Conservation (phyloP, 2,113 vertebrate species). For the Mystacornis crossleyi region DNA sequence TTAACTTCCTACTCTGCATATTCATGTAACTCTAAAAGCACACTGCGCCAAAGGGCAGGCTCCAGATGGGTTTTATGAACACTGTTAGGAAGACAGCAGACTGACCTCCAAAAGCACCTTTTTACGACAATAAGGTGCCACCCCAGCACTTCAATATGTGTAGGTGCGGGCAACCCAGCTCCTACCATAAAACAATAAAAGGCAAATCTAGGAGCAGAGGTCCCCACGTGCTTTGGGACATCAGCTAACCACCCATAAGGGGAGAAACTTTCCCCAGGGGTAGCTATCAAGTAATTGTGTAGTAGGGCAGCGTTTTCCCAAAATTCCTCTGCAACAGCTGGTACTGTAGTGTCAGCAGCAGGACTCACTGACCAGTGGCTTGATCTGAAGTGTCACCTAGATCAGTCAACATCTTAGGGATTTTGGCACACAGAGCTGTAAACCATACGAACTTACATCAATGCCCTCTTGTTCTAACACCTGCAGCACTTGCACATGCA, state of each 20-base stretch:
- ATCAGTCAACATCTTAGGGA: neutral
- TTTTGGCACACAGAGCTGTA: neutral
- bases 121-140: accelerated
- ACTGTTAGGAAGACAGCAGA: neutral
- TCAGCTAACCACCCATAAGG: neutral
- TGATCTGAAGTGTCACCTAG: neutral
- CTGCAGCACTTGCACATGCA: neutral
- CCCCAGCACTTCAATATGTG: accelerated
- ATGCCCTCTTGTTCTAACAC: neutral
- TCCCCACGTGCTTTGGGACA: neutral
- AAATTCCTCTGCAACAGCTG: neutral
- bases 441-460: neutral
- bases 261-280: neutral
- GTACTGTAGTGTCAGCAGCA: neutral
- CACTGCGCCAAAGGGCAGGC: neutral
- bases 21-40: neutral
- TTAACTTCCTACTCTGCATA: neutral
- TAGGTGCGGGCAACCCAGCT: neutral
- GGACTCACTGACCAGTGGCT: neutral
- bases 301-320: neutral
- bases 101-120: neutral
- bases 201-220: neutral
- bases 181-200: neutral
- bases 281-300: neutral
- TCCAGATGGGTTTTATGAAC: neutral